phyloP scores from a whole-genome alignment of 2,888 invertebrate genomes.

The Idaea dimidiata region DNA sequence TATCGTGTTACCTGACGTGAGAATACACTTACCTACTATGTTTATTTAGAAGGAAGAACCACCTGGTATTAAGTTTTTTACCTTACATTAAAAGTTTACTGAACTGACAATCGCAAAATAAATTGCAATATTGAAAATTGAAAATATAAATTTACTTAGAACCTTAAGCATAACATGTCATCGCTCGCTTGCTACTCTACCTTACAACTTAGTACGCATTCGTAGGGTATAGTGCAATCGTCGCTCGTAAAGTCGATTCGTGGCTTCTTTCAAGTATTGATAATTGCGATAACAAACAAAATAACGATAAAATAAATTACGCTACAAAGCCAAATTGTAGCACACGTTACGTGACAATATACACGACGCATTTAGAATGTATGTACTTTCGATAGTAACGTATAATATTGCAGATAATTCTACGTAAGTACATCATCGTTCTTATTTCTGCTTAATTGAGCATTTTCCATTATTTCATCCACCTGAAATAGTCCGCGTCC shows the following conservation, averaged over 20 bases:
- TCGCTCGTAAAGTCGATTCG: neutral
- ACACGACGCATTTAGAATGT: neutral
- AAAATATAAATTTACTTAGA: neutral
- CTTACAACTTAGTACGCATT: neutral
- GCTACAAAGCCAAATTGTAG: neutral
- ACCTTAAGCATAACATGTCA: too few relatives aligned
- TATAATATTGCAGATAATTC: neutral
- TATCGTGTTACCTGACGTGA: conserved; percentile 55
- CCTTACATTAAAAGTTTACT: neutral
- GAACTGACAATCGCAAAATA: conserved; percentile 3
- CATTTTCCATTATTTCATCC: neutral
- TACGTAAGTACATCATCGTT: neutral
- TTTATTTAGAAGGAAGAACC: conserved; percentile 11
- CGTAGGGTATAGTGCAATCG: neutral
- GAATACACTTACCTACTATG: conserved; percentile 33
- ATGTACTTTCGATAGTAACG: neutral
- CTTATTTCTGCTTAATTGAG: neutral
- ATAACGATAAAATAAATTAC: neutral
- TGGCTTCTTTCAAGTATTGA: neutral
- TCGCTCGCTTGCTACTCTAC: neutral
- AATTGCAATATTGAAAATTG: neutral
- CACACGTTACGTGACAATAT: neutral
- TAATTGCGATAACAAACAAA: conserved; percentile 1
- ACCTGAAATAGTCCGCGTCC: neutral
- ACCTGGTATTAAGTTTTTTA: neutral